These are phyloP conservation scores for Sylvicola cinctus DNA, from an alignment of 2,888 invertebrate genomes.

Conservation along the genomic window DNA sequence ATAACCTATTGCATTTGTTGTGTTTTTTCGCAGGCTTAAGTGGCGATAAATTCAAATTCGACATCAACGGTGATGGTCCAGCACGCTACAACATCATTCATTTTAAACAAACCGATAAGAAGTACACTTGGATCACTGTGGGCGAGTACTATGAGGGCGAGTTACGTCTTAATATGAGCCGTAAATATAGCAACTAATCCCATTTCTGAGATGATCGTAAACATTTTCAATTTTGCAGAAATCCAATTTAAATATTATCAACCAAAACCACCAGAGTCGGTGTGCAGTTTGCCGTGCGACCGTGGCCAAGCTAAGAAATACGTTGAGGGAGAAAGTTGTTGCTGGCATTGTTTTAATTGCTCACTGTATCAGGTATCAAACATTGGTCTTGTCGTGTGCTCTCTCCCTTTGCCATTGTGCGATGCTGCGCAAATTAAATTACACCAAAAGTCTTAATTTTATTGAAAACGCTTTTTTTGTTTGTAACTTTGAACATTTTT, in stretches of 20 bases:
- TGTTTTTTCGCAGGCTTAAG: slow-evolving; percentile 56
- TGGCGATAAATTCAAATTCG: slow-evolving; percentile 77
- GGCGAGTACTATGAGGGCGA: slow-evolving; percentile 72
- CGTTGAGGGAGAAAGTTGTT: slow-evolving; percentile 82
- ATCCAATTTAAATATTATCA: slow-evolving; percentile 68
- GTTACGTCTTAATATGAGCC: slow-evolving; percentile 54
- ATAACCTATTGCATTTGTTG: too few relatives aligned
- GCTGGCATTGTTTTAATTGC: slow-evolving; percentile 88
- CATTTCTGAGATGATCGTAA: too few relatives aligned
- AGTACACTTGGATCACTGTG: slow-evolving; percentile 68
- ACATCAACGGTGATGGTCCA: slow-evolving; percentile 79
- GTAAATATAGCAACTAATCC: slow-evolving; percentile 28
- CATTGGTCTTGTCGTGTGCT: too few relatives aligned
- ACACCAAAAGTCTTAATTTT: too few relatives aligned
- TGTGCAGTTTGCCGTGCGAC: slow-evolving; percentile 77
- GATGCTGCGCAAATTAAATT: too few relatives aligned
- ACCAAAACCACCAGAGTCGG: slow-evolving; percentile 64
- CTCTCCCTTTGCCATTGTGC: too few relatives aligned
- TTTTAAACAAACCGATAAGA: slow-evolving; percentile 64
- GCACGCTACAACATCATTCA: slow-evolving; percentile 90
- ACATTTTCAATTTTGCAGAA: too few relatives aligned
- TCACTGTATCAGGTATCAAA: slow-evolving; percentile 56
- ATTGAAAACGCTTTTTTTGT: too few relatives aligned
- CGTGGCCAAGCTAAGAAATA: slow-evolving; percentile 80
- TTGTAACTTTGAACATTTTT: too few relatives aligned